phyloP scores from a whole-genome alignment of 2,888 invertebrate genomes.

The Andrena chrysosceles region DNA sequence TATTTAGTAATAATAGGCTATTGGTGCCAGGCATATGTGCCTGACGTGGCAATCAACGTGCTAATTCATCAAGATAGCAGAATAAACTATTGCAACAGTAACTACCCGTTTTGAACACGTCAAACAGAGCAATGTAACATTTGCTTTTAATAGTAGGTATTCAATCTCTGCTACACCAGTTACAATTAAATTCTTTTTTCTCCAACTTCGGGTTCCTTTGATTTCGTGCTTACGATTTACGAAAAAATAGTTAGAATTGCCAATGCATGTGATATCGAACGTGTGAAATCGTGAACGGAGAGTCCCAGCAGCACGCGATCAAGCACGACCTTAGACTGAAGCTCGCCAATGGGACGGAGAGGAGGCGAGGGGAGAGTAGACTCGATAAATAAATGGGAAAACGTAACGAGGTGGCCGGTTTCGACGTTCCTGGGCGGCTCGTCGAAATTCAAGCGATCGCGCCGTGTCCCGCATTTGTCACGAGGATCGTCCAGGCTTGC shows the following conservation, averaged over 20 bases:
- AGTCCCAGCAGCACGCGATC: slow-evolving; percentile 12
- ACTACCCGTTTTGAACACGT: too few relatives aligned
- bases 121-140: too few relatives aligned
- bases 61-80: not conserved
- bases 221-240: too few relatives aligned
- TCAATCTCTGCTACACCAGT: too few relatives aligned
- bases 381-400: slow-evolving; percentile 48
- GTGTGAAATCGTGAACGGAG: not conserved
- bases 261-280: not conserved
- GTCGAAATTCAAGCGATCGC: slow-evolving; percentile 71
- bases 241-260: not conserved
- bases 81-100: too few relatives aligned
- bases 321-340: not conserved
- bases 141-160: too few relatives aligned
- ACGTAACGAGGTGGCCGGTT: slow-evolving; percentile 48
- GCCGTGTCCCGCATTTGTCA: slow-evolving; percentile 78
- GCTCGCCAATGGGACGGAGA: not conserved
- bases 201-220: too few relatives aligned
- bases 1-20: too few relatives aligned
- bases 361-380: not conserved
- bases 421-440: slow-evolving; percentile 59
- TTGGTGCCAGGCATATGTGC: not conserved
- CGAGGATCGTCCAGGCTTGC: slow-evolving; percentile 62
- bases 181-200: too few relatives aligned
- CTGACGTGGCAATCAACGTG: too few relatives aligned